Conservation (phyloP, 2,888 invertebrate genomes). For the Scaptomyza caliginosa region DNA sequence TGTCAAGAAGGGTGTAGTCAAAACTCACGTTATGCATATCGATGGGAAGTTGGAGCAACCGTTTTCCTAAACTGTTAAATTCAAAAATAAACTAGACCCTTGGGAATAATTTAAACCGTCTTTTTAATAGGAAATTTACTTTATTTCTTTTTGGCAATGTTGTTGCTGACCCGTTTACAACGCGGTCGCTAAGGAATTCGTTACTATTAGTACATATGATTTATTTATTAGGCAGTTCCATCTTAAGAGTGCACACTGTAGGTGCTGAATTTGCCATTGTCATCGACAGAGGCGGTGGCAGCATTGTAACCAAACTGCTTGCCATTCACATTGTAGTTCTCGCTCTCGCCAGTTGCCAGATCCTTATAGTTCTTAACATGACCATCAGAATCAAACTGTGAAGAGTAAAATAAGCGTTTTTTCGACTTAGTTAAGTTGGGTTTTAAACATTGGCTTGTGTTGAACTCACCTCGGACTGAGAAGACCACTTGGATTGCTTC, state of each 20-base stretch:
- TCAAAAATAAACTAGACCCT: too few relatives aligned
- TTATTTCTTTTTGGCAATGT: conserved; percentile 17
- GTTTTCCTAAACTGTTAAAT: conserved; percentile 57
- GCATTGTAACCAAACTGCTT: conserved; percentile 85
- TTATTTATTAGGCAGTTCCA: background rate
- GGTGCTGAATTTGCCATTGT: conserved; percentile 87
- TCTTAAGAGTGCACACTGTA: conserved; percentile 85
- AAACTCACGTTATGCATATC: conserved; percentile 63
- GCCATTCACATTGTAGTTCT: conserved; percentile 85
- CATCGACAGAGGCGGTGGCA: conserved; percentile 86
- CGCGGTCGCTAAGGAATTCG: conserved; percentile 7
- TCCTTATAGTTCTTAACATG: conserved; percentile 82
- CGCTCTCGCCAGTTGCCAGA: conserved; percentile 83
- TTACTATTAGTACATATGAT: conserved; percentile 8
- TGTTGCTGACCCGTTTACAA: conserved; percentile 11
- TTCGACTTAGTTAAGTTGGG: too few relatives aligned
- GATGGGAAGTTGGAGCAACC: conserved; percentile 82
- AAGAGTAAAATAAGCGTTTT: too few relatives aligned
- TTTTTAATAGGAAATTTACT: conserved; percentile 9
- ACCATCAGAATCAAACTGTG: conserved; percentile 81
- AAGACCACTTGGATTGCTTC: conserved; percentile 84
- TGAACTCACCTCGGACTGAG: conserved; percentile 81
- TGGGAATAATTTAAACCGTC: too few relatives aligned
- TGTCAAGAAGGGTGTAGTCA: conserved; percentile 20
- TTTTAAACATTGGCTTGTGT: too few relatives aligned